phyloP scores from a whole-genome alignment of 2,888 invertebrate genomes.

The Nymphalis polychloros region DNA sequence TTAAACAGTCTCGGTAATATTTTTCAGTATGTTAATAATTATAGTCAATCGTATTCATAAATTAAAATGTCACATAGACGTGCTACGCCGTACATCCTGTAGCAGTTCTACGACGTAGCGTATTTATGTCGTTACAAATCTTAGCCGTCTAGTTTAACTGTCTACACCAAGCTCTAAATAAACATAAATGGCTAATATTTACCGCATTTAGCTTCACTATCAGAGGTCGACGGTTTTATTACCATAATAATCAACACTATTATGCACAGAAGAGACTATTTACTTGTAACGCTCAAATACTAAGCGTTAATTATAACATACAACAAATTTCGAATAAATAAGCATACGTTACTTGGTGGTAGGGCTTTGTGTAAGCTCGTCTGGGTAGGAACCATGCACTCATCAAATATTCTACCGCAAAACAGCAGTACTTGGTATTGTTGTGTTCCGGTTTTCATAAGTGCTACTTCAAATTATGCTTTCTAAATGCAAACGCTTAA shows the following conservation, averaged over 20 bases:
- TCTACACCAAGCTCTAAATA: slow-evolving; percentile 3
- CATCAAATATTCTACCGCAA: no score
- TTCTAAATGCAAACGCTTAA: no score
- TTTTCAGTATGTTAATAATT: no score
- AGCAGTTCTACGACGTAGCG: slow-evolving; percentile 45
- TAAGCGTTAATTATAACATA: no score
- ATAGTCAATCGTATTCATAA: background rate
- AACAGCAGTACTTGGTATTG: no score
- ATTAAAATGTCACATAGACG: background rate
- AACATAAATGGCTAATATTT: slow-evolving; percentile 6
- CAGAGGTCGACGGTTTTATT: background rate
- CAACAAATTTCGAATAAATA: no score
- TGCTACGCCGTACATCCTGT: slow-evolving; percentile 42
- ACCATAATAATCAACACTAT: background rate
- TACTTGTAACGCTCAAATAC: background rate
- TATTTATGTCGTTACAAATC: slow-evolving; percentile 17
- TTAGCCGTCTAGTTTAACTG: slow-evolving; percentile 5
- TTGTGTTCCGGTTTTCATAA: no score
- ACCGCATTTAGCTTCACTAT: slow-evolving; percentile 6
- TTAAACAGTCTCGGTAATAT: no score
- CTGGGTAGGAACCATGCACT: no score
- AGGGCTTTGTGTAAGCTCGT: no score
- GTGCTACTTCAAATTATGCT: no score
- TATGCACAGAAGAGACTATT: background rate
- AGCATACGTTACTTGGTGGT: no score